Base-by-base conservation (phyloP, 1,140 invertebrate genomes). In the Acromyrmex echinatior region DNA sequence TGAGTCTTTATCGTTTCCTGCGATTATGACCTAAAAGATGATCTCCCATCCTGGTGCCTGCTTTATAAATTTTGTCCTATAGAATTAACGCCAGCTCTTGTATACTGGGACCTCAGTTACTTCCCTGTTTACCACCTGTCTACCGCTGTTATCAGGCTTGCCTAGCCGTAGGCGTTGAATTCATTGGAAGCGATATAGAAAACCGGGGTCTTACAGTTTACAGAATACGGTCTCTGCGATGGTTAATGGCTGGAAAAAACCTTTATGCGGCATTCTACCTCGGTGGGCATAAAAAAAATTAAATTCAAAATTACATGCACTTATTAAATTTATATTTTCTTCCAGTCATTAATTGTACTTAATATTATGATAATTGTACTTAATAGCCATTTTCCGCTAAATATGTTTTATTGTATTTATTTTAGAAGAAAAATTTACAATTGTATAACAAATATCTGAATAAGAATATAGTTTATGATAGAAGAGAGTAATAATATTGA, bases 111-210 rank as follows among this genome's bases (percentile, higher is more conserved):
- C 70, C 56, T 51, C 58, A 84, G 53, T 84, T 76, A 62, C 80
- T 84, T 84, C 39, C 71, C 56, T 84, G 80, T 84, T 84, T 84
- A 84, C 80, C 70, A 74, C 39, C 68, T 84, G 68, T 84, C 80
- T 84, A 28, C 56, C 45, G 56, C 56, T 74, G 70, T 82, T 82
- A 82, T 82, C 80, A 82, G 74, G 39, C 80, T 18, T 28, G 70
- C 70, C 39, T 82, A 82, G 80, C 80, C 80, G 56, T 82, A 82
- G 80, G 80, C 80, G 56, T 74, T 82, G 56, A 82, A 82, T 82
- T 74, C 80, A 82, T 82, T 74, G 70, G 56, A 74, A 21, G 80
- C 70, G 68, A 51, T 62, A 82, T 9, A 62, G 80, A 74, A 74
- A 82, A 16, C 68, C 7, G 25, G 10, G 39, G 39, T 74, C 28